phyloP scores from a whole-genome alignment of 2,888 invertebrate species.

The Polydrusus tereticollis region DNA sequence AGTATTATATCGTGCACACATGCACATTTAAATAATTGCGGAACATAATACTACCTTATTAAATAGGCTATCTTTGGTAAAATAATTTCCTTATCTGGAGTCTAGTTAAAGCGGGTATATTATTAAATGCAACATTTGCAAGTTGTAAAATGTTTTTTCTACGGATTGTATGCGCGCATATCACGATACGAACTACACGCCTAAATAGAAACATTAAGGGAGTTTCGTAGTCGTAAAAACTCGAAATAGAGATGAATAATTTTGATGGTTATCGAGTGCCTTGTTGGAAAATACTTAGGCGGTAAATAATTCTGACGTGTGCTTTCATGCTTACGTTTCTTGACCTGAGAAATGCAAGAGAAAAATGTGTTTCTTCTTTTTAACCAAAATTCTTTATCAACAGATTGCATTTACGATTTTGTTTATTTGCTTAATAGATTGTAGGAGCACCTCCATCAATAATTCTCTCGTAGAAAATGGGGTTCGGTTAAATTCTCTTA shows the following conservation, averaged over 20 bases:
- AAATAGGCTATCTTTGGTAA: constrained; percentile 24
- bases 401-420: no score
- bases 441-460: no score
- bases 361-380: no score
- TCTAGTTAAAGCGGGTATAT: constrained; percentile 21
- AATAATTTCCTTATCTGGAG: constrained; percentile 27
- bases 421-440: no score
- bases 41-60: constrained; percentile 25
- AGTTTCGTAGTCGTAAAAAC: neutral
- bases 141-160: constrained; percentile 25
- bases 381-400: no score
- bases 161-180: constrained; percentile 7
- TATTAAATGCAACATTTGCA: constrained; percentile 29
- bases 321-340: neutral
- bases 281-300: constrained; percentile 8
- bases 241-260: constrained; percentile 10
- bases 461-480: no score
- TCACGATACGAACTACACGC: constrained; percentile 21
- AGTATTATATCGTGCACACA: constrained; percentile 29
- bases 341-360: neutral
- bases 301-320: neutral
- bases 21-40: constrained; percentile 33
- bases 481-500: no score
- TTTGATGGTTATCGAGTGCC: constrained; percentile 1
- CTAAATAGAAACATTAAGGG: constrained; percentile 10